Conservation (phyloP, 2,888 invertebrate genomes). For the Phyllotreta striolata region DNA sequence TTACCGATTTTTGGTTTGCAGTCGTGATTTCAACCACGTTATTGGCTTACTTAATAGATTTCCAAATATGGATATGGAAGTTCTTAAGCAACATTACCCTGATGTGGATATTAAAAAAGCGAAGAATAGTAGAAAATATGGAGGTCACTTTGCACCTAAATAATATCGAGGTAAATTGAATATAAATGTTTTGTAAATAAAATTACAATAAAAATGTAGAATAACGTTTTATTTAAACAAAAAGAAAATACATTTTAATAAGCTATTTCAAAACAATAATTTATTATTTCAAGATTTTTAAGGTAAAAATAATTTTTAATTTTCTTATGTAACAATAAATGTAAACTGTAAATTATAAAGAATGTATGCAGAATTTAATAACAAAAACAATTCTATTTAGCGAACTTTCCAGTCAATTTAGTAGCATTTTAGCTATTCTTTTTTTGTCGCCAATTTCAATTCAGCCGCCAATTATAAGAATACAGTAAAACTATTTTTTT, state of each 20-base stretch:
- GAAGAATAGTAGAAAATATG: constrained; percentile 64
- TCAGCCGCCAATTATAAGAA: too few species aligned
- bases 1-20: constrained; percentile 50
- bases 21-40: constrained; percentile 72
- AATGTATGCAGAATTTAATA: not conserved
- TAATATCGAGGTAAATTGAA: constrained; percentile 26
- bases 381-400: not conserved
- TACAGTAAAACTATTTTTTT: too few species aligned
- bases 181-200: not conserved
- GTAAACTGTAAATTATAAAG: too few species aligned
- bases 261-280: too few species aligned
- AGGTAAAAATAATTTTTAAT: constrained; percentile 2
- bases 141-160: constrained; percentile 50
- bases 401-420: too few species aligned
- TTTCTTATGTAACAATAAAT: not conserved
- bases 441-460: not conserved
- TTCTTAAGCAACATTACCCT: constrained; percentile 77
- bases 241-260: constrained; percentile 7
- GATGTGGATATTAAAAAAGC: constrained; percentile 76
- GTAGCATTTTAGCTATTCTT: too few species aligned
- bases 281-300: too few species aligned
- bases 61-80: constrained; percentile 77
- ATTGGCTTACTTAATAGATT: constrained; percentile 76
- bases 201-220: not conserved
- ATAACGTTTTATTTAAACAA: not conserved